Base-by-base conservation (phyloP, 2,797 vertebrate genomes). In the Ceryle rudis region DNA sequence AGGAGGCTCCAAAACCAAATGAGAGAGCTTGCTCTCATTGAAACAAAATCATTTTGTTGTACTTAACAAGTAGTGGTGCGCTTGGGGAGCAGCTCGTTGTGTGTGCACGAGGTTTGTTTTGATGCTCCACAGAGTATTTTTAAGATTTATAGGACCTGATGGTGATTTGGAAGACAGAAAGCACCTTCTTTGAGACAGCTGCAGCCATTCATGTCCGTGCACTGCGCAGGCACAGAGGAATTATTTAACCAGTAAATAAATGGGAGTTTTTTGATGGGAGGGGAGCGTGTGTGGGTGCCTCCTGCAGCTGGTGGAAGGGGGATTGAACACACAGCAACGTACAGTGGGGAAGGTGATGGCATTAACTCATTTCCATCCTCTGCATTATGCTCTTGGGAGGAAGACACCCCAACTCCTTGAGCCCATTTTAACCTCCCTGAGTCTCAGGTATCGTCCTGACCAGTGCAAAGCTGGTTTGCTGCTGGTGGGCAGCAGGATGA, bases 101-200 rank as follows among this genome's bases (percentile, higher is more conserved):
- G 41, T 1, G 26, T 9, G 71, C 1, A 0, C 11, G 31, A 65
- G 42, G 31, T 13, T 51, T 82, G 74, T 74, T 91, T 93, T 51
- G 75, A 44, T 93, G 79, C 79, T 74, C 61, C 58, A 14, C 2
- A 1, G 69, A 74, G 57, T 71, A 46, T 87, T 93, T 93, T 44
- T 81, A 55, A 71, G 85, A 86, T 94, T 85, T 88, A 72, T 65
- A 82, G 31, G 69, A 72, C 23, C n/a, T 35, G 44, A 22, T 74
- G 81, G 69, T 87, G 89, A 89, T 52, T 91, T 88, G 79, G 75
- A 91, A 86, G 96, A 44, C 57, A 83, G 57, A 94, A 89, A 74
- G 44, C 7, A 9, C 78, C 51, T 41, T 55, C 58, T 89, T 11
- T 5, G 6, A 41, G 3, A 0, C 81, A 91, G 69, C 81, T 91